Base-by-base conservation (phyloP, 2,888 invertebrate genomes). In the Iphiclides podalirius region DNA sequence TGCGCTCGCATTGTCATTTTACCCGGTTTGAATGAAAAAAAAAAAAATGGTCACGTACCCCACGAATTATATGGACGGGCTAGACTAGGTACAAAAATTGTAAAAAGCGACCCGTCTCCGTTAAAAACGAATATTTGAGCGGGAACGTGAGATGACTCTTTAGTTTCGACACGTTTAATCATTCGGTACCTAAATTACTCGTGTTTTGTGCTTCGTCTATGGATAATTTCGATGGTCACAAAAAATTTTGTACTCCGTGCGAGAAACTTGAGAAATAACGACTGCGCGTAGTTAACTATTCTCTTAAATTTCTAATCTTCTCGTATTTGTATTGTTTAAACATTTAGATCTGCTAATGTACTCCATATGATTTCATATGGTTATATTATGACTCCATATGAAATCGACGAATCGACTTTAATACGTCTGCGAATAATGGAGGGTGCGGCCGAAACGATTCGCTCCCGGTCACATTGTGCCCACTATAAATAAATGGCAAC, bases 401-500 rank as follows among this genome's bases (percentile, higher is more conserved):
- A 62, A 70, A 70, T 31, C 61, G 70, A 66, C 71, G 66, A 74
- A 67, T 70, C 63, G 66, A 67, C 75, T 75, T 74, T 73, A 74
- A 77, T 77, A 75, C 72, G 69, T 73, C 68, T 63, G 72, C 76
- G 68, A 76, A 85, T 80, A 80, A 82, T 78, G 70, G 74, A 65
- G 73, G 84, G 85, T 66, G 79, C 75, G 82, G 77, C 75, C 67
- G 77, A n/a, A n/a, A n/a, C n/a, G n/a, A 56, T 76, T 60, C 73
- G 69, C 70, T 77, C 79, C 71, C 71, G 72, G 42, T 57, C 70
- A 65, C 78, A 83, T 88, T 88, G 87, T 87, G 67, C 65, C 72
- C 71, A 63, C 74, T 79, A 77, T 81, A 80, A 66, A 85, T 85
- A 87, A 88, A 88, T 85, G 81, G 78, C 85, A 86, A 84, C 84